Conservation (phyloP, 2,797 vertebrate species). For the Phrynocephalus guinanensis region DNA sequence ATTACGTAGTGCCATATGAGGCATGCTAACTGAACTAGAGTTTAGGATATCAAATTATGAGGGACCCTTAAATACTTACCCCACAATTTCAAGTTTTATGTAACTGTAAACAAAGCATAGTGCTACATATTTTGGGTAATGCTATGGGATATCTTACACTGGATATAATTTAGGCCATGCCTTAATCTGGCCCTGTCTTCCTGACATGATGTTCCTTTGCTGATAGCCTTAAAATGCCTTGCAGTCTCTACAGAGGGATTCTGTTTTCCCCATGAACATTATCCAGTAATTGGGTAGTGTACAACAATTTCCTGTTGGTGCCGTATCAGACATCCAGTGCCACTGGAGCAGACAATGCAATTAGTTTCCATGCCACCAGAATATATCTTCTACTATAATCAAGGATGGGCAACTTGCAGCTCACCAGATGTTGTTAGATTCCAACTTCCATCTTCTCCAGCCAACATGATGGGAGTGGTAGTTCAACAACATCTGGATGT, state of each 20-base stretch:
- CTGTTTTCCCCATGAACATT: neutral
- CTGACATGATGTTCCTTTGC: neutral
- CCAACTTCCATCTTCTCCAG: neutral
- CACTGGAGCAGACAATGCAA: no score
- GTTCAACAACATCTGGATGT: neutral
- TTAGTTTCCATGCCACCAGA: neutral
- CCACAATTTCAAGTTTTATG: no score
- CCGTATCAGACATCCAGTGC: neutral
- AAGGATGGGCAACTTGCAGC: neutral
- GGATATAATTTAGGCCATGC: no score
- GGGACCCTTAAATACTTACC: no score
- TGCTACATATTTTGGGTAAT: no score
- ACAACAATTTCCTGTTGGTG: neutral
- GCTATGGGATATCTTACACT: no score
- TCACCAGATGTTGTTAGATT: neutral
- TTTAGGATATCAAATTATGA: no score
- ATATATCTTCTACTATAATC: neutral
- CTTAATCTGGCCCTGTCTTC: neutral
- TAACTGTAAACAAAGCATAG: no score
- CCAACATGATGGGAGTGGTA: neutral
- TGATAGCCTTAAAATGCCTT: neutral
- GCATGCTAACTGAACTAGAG: no score
- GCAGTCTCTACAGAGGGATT: neutral
- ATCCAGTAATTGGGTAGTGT: no score
- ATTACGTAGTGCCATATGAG: neutral